phyloP scores from a whole-genome alignment of 2,888 invertebrate genomes.

The Troglohyphantes excavatus region DNA sequence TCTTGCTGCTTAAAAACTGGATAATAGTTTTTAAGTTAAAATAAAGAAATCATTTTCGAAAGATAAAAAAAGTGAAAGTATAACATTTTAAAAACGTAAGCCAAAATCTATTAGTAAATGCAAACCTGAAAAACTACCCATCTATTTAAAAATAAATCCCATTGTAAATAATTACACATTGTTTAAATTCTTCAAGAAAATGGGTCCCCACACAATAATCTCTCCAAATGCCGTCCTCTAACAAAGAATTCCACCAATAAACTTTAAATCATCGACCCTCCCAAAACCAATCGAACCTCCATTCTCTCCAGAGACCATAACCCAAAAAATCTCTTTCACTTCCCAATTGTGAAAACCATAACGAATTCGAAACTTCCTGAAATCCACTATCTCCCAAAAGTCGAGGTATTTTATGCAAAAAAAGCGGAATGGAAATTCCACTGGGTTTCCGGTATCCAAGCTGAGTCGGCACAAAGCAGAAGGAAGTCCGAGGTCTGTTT shows the following conservation, averaged over 20 bases:
- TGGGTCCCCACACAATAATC: neutral
- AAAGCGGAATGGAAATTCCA: neutral
- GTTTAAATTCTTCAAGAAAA: neutral
- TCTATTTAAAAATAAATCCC: too few species aligned
- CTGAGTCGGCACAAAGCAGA: constrained; percentile 56
- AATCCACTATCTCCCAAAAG: constrained; percentile 16
- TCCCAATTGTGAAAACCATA: neutral
- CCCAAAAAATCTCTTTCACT: neutral
- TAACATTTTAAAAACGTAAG: too few species aligned
- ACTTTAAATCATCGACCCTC: neutral
- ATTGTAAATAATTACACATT: neutral
- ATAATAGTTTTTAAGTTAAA: too few species aligned
- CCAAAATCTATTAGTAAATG: too few species aligned
- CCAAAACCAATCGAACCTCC: neutral
- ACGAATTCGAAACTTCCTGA: constrained; percentile 31
- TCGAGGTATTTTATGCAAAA: neutral
- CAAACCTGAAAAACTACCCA: too few species aligned
- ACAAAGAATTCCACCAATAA: neutral
- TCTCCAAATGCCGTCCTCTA: neutral
- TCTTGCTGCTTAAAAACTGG: too few species aligned
- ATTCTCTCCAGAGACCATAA: neutral
- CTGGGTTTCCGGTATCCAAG: constrained; percentile 32
- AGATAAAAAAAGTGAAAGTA: too few species aligned
- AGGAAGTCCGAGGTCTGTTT: constrained; percentile 43
- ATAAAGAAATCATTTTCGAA: too few species aligned